Base-by-base conservation (phyloP, 2,113 vertebrate species). In the Ptilorrhoa leucosticta region DNA sequence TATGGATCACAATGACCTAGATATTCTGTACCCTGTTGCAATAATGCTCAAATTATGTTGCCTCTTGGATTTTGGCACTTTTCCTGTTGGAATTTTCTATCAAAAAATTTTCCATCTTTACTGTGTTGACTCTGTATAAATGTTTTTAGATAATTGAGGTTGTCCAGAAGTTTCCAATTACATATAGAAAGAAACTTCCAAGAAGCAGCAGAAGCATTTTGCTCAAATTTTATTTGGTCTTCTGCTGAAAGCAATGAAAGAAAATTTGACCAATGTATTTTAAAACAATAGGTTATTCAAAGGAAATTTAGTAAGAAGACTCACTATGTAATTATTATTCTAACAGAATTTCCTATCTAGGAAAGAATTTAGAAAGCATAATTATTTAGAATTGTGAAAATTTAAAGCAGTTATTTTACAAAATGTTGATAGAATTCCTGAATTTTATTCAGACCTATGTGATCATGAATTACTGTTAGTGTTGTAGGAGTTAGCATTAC, bases 91-190 rank as follows among this genome's bases (percentile, higher is more conserved):
- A 91, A 42, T 53, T 84, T 72, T 83, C 14, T 51, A 31, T 70
- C 9, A 56, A 51, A 72, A 31, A 44, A 0, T 7, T 84, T 54
- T 80, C n/a, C 37, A 48, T 5, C 47, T 73, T 70, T 66, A n/a
- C 42, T 53, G 3, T 75, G 28, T 81, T 93, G 70, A 76, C 68
- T 90, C 23, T 66, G 33, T 73, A 53, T 44, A 47, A 81, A 50
- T 82, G 31, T 31, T 75, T 88, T 73, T 69, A 37, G 42, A 51
- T 66, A 72, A 57, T 39, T 75, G 50, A 85, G 27, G 9, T 39
- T 89, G 27, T 89, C 47, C 66, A 80, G 37, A 96, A 91, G 63
- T 92, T 93, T 92, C 50, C 63, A 50, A 13, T 92, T 90, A 70
- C 1, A 0, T 83, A 73, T 80, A 71, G 40, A 40, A 23, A 10